Conservation (phyloP, 2,797 vertebrate genomes). For the Arnoldichthys spilopterus region DNA sequence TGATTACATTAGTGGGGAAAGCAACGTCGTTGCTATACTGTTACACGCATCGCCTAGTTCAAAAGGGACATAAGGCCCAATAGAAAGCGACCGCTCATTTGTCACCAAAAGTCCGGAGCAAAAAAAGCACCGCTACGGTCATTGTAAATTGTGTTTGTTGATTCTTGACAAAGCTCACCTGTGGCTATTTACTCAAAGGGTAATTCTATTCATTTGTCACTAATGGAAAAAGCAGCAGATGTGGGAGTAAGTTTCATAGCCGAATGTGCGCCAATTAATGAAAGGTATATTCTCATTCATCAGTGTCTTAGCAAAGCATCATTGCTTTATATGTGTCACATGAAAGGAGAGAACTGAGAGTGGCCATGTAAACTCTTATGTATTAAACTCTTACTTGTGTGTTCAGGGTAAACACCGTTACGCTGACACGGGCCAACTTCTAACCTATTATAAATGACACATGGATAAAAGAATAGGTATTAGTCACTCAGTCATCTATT, state of each 20-base stretch:
- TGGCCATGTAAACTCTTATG: neutral
- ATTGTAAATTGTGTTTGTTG: conserved; percentile 37
- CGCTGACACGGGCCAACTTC: neutral
- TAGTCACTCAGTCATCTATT: neutral
- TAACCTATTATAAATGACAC: too few species aligned
- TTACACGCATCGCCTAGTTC: conserved; percentile 35
- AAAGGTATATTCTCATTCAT: neutral
- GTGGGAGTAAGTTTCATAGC: neutral
- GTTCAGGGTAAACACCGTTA: neutral
- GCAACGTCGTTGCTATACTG: conserved; percentile 14
- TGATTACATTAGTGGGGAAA: conserved; percentile 67
- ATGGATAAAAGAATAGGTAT: too few species aligned
- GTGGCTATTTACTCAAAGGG: conserved; percentile 45
- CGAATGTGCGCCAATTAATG: neutral
- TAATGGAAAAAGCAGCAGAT: conserved; percentile 21
- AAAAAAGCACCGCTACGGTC: conserved; percentile 1
- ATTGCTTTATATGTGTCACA: neutral
- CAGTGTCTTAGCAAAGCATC: neutral
- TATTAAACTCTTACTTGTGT: neutral
- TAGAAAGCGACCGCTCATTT: conserved; percentile 57
- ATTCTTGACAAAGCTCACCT: conserved; percentile 48
- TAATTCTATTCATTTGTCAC: conserved; percentile 38
- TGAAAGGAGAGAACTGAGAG: neutral
- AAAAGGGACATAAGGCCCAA: conserved; percentile 34
- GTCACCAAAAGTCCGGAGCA: conserved; percentile 40